A percentile compares a stretch with the other conserved stretches of the same genome.
Evolutionary conservation across 2,888 invertebrate species (phyloP).

Genomic region (Heterodera filipjevi): DNA sequence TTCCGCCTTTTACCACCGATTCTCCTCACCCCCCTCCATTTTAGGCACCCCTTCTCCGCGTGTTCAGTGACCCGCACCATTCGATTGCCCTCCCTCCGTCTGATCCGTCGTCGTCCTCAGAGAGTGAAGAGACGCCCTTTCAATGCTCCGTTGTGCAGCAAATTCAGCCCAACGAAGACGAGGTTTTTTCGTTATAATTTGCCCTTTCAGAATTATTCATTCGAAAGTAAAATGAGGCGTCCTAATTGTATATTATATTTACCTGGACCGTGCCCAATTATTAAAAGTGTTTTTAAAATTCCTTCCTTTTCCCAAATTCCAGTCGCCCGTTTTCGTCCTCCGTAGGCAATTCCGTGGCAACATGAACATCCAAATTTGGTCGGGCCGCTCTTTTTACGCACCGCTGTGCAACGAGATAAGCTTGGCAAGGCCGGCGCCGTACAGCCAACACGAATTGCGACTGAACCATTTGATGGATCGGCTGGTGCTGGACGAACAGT

Average conservation of each 20-base stretch:
- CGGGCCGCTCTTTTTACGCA: background rate
- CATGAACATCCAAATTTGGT: background rate
- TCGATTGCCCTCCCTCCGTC: background rate
- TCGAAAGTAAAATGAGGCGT: too few species aligned
- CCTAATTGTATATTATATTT: too few species aligned
- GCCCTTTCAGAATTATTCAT: too few species aligned
- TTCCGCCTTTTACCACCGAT: background rate
- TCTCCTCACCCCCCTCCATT: background rate
- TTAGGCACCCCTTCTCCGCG: slow-evolving; percentile 2
- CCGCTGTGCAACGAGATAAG: background rate
- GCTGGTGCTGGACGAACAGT: background rate
- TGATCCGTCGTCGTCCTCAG: background rate
- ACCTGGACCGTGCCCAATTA: too few species aligned
- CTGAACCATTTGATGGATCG: slow-evolving; percentile 5
- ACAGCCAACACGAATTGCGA: background rate
- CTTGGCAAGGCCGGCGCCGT: background rate
- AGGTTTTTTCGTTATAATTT: background rate
- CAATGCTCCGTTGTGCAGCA: background rate
- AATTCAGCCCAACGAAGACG: background rate
- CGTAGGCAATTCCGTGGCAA: background rate
- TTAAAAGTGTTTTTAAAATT: background rate
- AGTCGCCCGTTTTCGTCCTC: background rate
- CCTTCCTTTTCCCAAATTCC: background rate
- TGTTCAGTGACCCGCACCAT: background rate
- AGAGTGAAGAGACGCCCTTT: background rate